Conservation (phyloP, 2,797 vertebrate genomes). For the Rallus crepitans region DNA sequence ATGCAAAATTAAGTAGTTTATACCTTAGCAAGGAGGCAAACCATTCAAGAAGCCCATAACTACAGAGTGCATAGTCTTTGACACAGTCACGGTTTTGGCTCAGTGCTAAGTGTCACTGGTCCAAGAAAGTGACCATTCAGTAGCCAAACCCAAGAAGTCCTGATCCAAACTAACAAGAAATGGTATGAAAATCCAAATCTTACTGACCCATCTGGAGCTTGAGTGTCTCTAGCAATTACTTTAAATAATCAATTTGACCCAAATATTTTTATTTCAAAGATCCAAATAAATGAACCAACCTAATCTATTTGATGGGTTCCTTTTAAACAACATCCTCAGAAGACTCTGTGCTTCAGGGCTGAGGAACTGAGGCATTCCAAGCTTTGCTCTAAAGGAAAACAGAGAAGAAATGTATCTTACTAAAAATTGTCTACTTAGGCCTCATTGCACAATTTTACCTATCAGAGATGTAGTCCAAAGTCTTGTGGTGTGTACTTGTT, state of each 20-base stretch:
- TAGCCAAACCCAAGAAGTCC: not conserved
- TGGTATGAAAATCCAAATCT: not conserved
- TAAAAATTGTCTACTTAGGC: not conserved
- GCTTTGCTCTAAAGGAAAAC: constrained; percentile 87
- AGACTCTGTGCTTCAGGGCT: constrained; percentile 97
- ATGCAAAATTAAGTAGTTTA: not conserved
- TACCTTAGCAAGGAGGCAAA: not conserved
- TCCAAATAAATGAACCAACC: constrained; percentile 79
- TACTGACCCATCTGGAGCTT: not conserved
- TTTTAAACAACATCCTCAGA: constrained; percentile 96
- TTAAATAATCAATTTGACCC: not conserved
- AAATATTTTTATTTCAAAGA: not conserved
- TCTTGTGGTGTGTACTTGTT: not conserved
- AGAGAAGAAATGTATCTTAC: not conserved
- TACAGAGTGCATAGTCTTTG: not conserved
- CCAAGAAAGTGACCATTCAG: not conserved
- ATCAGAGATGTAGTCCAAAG: not conserved
- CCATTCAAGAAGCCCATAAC: not conserved
- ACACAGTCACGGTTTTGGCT: not conserved
- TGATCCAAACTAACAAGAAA: not conserved
- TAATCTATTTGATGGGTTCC: constrained; percentile 95
- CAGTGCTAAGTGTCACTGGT: not conserved
- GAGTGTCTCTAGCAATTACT: not conserved
- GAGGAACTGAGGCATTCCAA: constrained; percentile 98
- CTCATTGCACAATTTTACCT: not conserved